Conservation (phyloP, 1,140 invertebrate species). For the Xylocopa sonorina region DNA sequence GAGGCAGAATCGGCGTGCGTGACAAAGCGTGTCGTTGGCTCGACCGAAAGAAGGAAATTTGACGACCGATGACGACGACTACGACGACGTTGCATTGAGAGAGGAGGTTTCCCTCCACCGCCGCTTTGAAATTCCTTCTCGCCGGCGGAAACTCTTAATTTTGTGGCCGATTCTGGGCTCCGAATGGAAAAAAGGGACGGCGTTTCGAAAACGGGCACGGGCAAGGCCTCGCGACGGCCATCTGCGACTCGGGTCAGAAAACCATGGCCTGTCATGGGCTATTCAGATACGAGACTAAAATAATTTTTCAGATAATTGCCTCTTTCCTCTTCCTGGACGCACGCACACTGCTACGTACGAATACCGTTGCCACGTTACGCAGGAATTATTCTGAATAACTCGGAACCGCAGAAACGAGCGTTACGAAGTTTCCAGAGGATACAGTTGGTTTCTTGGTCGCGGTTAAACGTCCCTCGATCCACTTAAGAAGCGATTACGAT, state of each 20-base stretch:
- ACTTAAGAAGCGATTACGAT: background rate
- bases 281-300: background rate
- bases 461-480: background rate
- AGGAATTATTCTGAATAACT: slow-evolving; percentile 4
- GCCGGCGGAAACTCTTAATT: slow-evolving; percentile 69
- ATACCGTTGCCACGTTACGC: background rate
- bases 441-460: background rate
- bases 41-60: slow-evolving; percentile 35
- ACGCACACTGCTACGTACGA: no score
- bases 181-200: slow-evolving; percentile 15
- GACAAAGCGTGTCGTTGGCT: slow-evolving; percentile 54
- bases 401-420: slow-evolving; percentile 2
- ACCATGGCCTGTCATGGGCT: no score
- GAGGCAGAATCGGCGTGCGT: slow-evolving; percentile 34
- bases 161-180: slow-evolving; percentile 59
- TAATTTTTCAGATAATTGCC: slow-evolving; percentile 15
- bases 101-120: slow-evolving; percentile 25
- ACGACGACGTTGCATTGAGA: slow-evolving; percentile 12
- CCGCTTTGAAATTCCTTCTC: slow-evolving; percentile 27
- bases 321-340: slow-evolving; percentile 26
- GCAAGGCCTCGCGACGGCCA: background rate
- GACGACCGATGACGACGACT: background rate
- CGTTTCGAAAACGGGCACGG: slow-evolving; percentile 46
- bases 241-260: no score
- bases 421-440: background rate